phyloP scores from a whole-genome alignment of 2,113 vertebrate species.

The Pycnonotus jocosus region DNA sequence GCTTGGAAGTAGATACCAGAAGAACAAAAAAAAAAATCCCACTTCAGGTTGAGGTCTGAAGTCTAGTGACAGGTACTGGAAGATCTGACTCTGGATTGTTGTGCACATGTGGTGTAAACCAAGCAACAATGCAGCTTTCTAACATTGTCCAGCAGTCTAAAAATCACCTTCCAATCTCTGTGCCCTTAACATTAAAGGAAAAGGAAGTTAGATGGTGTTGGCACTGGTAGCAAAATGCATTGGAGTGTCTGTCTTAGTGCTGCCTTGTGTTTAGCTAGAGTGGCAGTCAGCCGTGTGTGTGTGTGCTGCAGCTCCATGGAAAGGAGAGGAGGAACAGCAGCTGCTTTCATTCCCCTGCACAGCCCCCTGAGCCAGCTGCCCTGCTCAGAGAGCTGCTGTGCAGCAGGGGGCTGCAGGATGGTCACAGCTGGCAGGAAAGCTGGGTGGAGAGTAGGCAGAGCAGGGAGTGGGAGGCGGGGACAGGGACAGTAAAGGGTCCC shows the following conservation, averaged over 20 bases:
- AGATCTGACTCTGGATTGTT: background rate
- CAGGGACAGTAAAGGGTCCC: slow-evolving; percentile 39
- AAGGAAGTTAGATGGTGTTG: background rate
- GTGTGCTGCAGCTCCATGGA: background rate
- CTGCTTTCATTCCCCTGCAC: background rate
- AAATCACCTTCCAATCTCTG: background rate
- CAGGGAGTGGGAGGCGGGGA: slow-evolving; percentile 38
- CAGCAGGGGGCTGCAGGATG: background rate
- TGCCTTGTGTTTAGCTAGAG: background rate
- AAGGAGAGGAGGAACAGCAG: background rate
- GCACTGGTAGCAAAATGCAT: background rate
- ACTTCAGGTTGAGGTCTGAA: background rate
- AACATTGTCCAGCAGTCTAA: background rate
- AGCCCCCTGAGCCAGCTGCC: fast-evolving
- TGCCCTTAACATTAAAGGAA: background rate
- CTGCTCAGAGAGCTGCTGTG: background rate
- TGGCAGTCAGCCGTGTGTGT: background rate
- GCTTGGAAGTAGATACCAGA: background rate
- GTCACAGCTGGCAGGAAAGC: background rate
- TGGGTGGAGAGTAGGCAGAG: slow-evolving; percentile 36
- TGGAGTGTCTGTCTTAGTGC: background rate
- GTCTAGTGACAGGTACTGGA: background rate
- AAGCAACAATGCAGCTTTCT: background rate
- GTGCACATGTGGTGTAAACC: fast-evolving
- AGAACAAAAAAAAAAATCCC: fast-evolving